Base-by-base conservation (phyloP, 2,888 invertebrate genomes). In the Serripes groenlandicus region DNA sequence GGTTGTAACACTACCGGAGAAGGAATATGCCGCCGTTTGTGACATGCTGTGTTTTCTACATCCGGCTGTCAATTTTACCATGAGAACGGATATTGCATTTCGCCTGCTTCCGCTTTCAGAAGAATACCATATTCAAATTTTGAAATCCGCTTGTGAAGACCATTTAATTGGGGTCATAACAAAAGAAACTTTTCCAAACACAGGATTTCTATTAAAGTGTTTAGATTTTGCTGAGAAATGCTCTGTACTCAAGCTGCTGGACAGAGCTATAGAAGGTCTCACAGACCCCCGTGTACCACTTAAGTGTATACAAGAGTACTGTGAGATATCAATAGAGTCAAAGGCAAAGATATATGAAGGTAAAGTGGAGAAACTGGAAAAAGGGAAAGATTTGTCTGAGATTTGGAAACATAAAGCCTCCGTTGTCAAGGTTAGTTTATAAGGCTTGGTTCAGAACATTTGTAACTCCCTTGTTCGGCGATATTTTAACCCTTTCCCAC, bases 41-140 rank as follows among this genome's bases (percentile, higher is more conserved):
- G 89, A 89, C 34, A 72, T 89, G 77, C 64, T 89, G 28, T 79
- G 81, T 0, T 89, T 86, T 66, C 73, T 89, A 18, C 85, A 89
- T 54, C 88, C 89, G 3, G 88, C 87, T 42, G 75, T 83, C 3
- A 81, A 83, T 5, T 85, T 85, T 52, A 76, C 73, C 1, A 69
- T 89, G 35, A 76, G 79, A 35, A 69, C 62, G 9, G 83, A 86
- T 7, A 75, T 82, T 2, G 85, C 83, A 1, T 82, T 88, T 62
- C 60, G 83, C 5, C 84, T 89, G 21, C 35, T 89, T 3, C 85
- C 88, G 11, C 54, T 89, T 11, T 88, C 89, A 11, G 88, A 89
- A 21, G 89, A 89, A 68, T 89, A 89, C 72, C 89, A 89, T 49
- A 81, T 89, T 7, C 56, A 58, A 1, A 81, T 88, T 28, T 81